These are phyloP conservation scores for Corynorhinus townsendii DNA, from an alignment of 2,113 vertebrate genomes.

Conservation along the genomic window DNA sequence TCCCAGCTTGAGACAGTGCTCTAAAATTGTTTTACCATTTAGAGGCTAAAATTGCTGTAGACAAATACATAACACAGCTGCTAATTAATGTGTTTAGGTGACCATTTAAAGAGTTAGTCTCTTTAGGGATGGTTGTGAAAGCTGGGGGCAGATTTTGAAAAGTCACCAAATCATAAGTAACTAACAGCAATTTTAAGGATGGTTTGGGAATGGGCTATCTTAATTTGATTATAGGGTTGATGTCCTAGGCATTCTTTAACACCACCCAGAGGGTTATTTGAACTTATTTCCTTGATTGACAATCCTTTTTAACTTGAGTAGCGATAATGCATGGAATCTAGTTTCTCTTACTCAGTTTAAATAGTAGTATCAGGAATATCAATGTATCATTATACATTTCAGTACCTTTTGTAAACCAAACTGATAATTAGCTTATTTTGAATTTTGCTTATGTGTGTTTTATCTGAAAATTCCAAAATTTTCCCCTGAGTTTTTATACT, in stretches of 20 bases:
- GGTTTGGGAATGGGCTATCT: neutral
- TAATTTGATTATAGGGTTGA: neutral
- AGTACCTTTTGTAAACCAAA: neutral
- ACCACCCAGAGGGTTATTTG: neutral
- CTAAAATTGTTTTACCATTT: conserved; percentile 31
- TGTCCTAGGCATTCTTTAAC: neutral
- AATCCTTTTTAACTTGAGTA: neutral
- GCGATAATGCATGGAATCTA: neutral
- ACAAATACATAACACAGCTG: neutral
- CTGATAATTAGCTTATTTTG: conserved; percentile 17
- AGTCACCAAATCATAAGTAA: neutral
- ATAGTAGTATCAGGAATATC: neutral
- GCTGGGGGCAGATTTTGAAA: conserved; percentile 10
- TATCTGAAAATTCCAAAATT: neutral
- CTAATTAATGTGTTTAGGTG: conserved; percentile 24
- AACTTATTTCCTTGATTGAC: neutral
- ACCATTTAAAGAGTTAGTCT: neutral
- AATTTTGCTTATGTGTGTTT: conserved; percentile 26
- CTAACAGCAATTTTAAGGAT: neutral
- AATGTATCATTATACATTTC: neutral
- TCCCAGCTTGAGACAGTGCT: neutral
- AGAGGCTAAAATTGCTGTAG: neutral
- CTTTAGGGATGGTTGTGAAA: conserved; percentile 18
- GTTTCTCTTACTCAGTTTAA: conserved; percentile 16
- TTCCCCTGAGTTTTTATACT: conserved; percentile 3